Evolutionary conservation across 2,888 invertebrate species (phyloP).

Genomic region (Drosophila helvetica): DNA sequence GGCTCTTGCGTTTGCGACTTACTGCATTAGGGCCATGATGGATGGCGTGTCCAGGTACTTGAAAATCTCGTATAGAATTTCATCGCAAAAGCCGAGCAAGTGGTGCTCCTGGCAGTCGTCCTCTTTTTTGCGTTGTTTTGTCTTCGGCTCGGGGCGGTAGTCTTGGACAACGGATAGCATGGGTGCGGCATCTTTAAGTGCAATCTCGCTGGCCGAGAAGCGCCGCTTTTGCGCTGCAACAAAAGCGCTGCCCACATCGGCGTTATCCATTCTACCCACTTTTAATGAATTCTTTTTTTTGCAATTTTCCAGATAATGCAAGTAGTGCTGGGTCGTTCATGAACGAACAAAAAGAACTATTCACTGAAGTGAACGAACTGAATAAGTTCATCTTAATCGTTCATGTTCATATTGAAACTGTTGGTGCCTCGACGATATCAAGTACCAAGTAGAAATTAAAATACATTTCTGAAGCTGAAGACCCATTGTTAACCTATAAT

Average conservation of each 20-base stretch:
- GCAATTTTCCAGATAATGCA: conserved; percentile 40
- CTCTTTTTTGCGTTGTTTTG: conserved; percentile 63
- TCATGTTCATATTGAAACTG: too few relatives aligned
- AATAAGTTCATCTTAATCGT: too few relatives aligned
- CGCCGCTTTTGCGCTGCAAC: conserved; percentile 69
- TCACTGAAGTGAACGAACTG: too few relatives aligned
- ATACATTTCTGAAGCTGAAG: too few relatives aligned
- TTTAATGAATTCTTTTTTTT: conserved; percentile 33
- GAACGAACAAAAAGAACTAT: too few relatives aligned
- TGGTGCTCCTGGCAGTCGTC: conserved; percentile 45
- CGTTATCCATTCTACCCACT: conserved; percentile 57
- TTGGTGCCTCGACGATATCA: too few relatives aligned
- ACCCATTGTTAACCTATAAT: too few relatives aligned
- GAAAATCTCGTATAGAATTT: conserved; percentile 82
- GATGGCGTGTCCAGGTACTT: conserved; percentile 81
- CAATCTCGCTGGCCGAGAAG: conserved; percentile 54
- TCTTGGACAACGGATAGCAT: conserved; percentile 8
- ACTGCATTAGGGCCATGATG: conserved; percentile 81
- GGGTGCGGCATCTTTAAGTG: conserved; percentile 37
- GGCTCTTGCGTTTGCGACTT: conserved; percentile 31
- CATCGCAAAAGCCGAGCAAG: conserved; percentile 80
- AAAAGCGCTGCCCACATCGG: conserved; percentile 51
- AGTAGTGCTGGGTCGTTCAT: too few relatives aligned
- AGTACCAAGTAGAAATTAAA: too few relatives aligned
- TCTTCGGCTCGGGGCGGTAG: conserved; percentile 39